phyloP scores from a whole-genome alignment of 2,797 vertebrate species.

The Orientallactaga sibirica region DNA sequence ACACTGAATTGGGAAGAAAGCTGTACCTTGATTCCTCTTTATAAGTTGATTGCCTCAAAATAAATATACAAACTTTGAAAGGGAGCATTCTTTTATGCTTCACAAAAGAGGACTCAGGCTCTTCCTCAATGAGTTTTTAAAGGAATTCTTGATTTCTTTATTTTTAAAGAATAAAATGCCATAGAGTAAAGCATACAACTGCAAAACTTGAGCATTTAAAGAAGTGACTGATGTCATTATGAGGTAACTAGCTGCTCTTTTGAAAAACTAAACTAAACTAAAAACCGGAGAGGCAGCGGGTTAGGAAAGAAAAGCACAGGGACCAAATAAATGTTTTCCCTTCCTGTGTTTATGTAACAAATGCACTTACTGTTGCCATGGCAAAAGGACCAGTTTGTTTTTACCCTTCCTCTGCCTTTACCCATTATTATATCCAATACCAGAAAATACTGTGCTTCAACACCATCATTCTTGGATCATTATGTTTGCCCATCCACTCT shows the following conservation, averaged over 20 bases:
- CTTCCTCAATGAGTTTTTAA: slow-evolving; percentile 56
- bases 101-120: slow-evolving; percentile 23
- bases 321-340: slow-evolving; percentile 50
- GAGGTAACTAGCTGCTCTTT: slow-evolving; percentile 28
- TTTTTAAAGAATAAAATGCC: slow-evolving; percentile 52
- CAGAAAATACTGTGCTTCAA: slow-evolving; percentile 61
- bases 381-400: slow-evolving; percentile 66
- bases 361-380: slow-evolving; percentile 78
- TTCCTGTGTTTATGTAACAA: slow-evolving; percentile 70
- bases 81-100: slow-evolving; percentile 18
- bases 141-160: slow-evolving; percentile 52
- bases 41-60: slow-evolving; percentile 55
- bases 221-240: slow-evolving; percentile 5
- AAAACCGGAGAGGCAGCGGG: slow-evolving; percentile 7
- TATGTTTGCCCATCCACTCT: slow-evolving; percentile 25
- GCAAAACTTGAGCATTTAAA: neutral
- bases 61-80: slow-evolving; percentile 55
- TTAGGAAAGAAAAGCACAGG: slow-evolving; percentile 60
- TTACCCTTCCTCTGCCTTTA: slow-evolving; percentile 56
- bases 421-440: slow-evolving; percentile 59
- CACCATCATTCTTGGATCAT: neutral
- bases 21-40: slow-evolving; percentile 31
- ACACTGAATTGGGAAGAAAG: slow-evolving; percentile 34
- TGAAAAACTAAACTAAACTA: slow-evolving; percentile 56
- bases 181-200: neutral